A percentile compares a stretch with the other conserved stretches of the same genome.
Conservation (phyloP, 2,888 invertebrate species). For the Noctua janthina region DNA sequence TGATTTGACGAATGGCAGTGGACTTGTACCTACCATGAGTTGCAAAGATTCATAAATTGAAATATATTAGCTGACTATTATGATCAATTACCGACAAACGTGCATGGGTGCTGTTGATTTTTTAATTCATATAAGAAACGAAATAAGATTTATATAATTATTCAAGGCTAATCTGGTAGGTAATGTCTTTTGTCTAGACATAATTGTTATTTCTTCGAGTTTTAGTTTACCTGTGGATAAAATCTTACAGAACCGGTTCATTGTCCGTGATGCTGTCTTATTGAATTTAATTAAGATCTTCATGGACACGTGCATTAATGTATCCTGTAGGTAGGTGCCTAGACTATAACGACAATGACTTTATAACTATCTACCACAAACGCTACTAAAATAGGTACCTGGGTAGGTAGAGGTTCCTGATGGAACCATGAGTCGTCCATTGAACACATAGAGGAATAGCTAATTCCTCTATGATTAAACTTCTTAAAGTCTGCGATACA, state of each 20-base stretch:
- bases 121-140: neutral
- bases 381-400: too few relatives aligned
- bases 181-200: slow-evolving; percentile 1
- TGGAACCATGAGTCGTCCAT: neutral
- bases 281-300: neutral
- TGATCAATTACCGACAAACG: slow-evolving; percentile 3
- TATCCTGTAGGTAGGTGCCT: neutral
- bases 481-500: too few relatives aligned
- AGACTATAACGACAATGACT: neutral
- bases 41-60: slow-evolving; percentile 44
- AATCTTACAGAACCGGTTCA: slow-evolving; percentile 1
- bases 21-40: neutral
- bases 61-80: slow-evolving; percentile 32
- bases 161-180: neutral
- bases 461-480: too few relatives aligned
- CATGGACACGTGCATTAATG: neutral
- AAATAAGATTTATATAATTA: neutral
- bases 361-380: neutral
- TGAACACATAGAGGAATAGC: neutral
- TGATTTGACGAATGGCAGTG: slow-evolving; percentile 16
- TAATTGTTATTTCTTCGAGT: neutral
- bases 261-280: neutral
- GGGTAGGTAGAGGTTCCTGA: too few relatives aligned
- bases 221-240: neutral
- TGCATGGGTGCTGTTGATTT: neutral